Evolutionary conservation across 2,888 invertebrate species (phyloP).

Genomic region (Pachycephus smyrnensis): DNA sequence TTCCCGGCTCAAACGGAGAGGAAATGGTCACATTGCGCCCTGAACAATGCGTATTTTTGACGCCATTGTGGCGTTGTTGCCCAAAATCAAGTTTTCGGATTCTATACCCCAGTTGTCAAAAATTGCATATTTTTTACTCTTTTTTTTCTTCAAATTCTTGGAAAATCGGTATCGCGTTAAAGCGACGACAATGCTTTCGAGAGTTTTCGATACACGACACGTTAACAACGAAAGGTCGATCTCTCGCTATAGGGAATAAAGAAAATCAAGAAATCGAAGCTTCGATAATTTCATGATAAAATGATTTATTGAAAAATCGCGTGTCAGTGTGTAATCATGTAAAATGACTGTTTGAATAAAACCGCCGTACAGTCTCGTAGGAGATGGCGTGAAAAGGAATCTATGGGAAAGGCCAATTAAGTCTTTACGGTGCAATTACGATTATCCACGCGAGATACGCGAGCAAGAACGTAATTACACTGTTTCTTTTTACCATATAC

Average conservation of each 20-base stretch:
- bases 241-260: not conserved
- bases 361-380: not conserved
- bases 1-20: too few relatives aligned
- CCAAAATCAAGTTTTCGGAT: too few relatives aligned
- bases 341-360: not conserved
- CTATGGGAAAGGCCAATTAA: not conserved
- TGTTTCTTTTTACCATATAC: not conserved
- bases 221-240: too few relatives aligned
- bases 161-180: too few relatives aligned
- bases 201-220: too few relatives aligned
- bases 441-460: not conserved
- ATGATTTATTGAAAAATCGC: not conserved
- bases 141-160: not conserved
- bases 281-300: not conserved
- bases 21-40: too few relatives aligned
- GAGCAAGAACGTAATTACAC: not conserved
- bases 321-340: not conserved
- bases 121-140: not conserved
- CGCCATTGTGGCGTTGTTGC: too few relatives aligned
- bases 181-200: too few relatives aligned
- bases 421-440: not conserved
- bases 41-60: too few relatives aligned
- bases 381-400: not conserved
- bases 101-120: too few relatives aligned
- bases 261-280: not conserved